Conservation (phyloP, 2,113 vertebrate genomes). For the Barbus barbus region DNA sequence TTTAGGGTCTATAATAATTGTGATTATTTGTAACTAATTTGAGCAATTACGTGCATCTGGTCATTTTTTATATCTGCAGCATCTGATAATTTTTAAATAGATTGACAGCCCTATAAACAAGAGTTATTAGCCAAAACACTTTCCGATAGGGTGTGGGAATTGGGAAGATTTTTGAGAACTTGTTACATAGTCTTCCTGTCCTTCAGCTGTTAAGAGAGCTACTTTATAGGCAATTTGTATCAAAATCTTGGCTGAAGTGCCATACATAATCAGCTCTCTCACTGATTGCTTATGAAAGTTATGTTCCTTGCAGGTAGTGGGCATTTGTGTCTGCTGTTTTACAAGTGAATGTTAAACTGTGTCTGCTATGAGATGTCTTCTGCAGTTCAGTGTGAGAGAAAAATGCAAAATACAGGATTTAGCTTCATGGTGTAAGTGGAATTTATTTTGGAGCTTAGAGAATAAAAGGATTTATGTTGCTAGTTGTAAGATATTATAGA, state of each 20-base stretch:
- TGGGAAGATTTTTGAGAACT: background rate
- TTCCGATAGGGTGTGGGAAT: background rate
- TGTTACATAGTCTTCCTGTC: background rate
- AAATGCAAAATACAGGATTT: background rate
- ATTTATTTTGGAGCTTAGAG: background rate
- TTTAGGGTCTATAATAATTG: background rate
- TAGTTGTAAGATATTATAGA: background rate
- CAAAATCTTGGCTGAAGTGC: background rate
- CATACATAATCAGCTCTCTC: background rate
- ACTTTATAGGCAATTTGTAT: background rate
- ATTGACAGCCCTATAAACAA: background rate
- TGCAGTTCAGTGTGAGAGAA: background rate
- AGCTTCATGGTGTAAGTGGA: background rate
- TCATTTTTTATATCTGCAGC: too few species aligned
- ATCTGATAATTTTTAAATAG: background rate
- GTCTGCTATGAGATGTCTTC: background rate
- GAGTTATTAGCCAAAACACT: background rate
- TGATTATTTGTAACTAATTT: background rate
- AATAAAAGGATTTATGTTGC: background rate
- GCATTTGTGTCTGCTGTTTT: background rate
- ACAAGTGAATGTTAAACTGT: background rate
- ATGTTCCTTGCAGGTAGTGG: background rate
- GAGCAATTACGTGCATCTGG: background rate
- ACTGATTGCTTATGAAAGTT: background rate
- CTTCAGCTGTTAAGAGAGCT: background rate